Evolutionary conservation across 2,797 vertebrate species (phyloP), one percentile per base, ranked within the genome.

Genomic region (Protosalanx chinensis): DNA sequence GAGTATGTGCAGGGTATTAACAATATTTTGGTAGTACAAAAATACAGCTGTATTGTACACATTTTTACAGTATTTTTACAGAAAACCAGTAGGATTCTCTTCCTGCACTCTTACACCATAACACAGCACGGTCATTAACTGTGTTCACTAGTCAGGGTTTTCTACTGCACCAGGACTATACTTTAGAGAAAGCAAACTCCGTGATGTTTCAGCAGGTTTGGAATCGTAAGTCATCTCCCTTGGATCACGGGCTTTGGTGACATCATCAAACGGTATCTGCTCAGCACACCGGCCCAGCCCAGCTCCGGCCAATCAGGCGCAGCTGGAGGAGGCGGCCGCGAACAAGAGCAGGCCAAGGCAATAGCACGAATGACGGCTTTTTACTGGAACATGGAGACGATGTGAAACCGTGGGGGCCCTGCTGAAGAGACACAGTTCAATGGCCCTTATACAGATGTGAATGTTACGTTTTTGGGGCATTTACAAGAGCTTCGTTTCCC

Each of bases 301-400:
- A 30, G 27, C 69, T 79, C 16, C 66, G 76, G 76, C 74, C 81
- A 59, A 71, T 18, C 73, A 33, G 71, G 51, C 4, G 53, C 57
- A 62, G 68, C 0, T 33, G 60, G 53, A 13, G 18, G 35, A 16
- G 18, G 30, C 32, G 51, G 64, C 70, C 37, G 72, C 78, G 72
- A 59, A 72, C 61, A 7, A 72, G 66, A 80, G 76, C 79, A 85
- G 87, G 81, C 82, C 74, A 78, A 82, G 79, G 73, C 81, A 74
- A 61, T 76, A 79, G 86, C 84, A 67, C 82, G 75, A 84, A 79
- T 72, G 75, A 82, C 75, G 69, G 84, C 70, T 79, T 77, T 62
- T 64, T 70, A 75, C 81, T n/a, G 49, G 79, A 85, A 87, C 79
- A 79, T 86, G 88, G 86, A 75, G 87, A 83, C 83, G 77, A 71